Base-by-base conservation (phyloP, 2,113 vertebrate species). In the Melanocharis versteri region DNA sequence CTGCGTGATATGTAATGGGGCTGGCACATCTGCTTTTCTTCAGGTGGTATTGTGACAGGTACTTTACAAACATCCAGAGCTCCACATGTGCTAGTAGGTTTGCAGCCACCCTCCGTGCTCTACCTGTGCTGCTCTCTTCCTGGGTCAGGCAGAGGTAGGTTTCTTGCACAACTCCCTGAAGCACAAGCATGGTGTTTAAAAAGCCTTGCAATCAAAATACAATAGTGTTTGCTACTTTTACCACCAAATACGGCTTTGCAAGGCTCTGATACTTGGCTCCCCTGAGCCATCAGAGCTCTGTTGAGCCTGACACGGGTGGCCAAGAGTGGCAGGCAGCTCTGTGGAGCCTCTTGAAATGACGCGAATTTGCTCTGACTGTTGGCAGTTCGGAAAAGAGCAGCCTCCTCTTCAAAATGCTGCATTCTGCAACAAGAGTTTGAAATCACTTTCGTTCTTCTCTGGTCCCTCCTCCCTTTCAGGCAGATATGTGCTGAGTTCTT, bases 51-150 rank as follows among this genome's bases (percentile, higher is more conserved):
- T 26, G 7, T 70, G 64, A 40, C 40, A 62, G 42, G 23, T 66
- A 35, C 86, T 86, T 84, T 47, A 69, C 64, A 64, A n/a, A 35
- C 7, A 30, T 42, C 54, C 35, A 79, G 65, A 30, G 7, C 33
- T 93, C 65, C 37, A 45, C 2, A 3, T 16, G 33, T 14, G 11
- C 45, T 28, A 10, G 31, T 57, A 75, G n/a, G 58, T 73, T 83
- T 72, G 54, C 33, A 56, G 76, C 35, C 24, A 13, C 79, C 48
- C 7, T 42, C 14, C 4, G 19, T 30, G 35, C 39, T 88, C 62
- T 61, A 6, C 15, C 37, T 0, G 0, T 37, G 3, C 42, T 53
- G 17, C 31, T 83, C 35, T 77, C 6, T 27, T 77, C 33, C 39
- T 6, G 11, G 44, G 16, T n/a, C 58, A 48, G 40, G 51, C 45